A percentile compares a stretch with the other conserved stretches of the same genome.
phyloP scores from a whole-genome alignment of 1,140 invertebrate genomes.

The Drosophila ogumai region DNA sequence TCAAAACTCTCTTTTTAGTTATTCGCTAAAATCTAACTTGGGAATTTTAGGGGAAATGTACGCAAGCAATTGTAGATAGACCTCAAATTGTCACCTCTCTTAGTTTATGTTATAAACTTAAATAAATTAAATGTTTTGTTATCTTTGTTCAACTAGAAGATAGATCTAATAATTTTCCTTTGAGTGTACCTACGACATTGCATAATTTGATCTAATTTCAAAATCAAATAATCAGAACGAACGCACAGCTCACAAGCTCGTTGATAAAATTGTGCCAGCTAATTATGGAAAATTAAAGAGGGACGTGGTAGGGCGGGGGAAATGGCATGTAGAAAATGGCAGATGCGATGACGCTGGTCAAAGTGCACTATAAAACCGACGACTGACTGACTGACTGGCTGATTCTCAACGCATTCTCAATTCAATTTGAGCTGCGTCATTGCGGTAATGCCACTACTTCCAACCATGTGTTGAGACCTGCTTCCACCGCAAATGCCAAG shows the following conservation, averaged over 20 bases:
- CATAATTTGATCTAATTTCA: constrained; percentile 73
- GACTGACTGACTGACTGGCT: constrained; percentile 10
- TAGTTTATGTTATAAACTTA: background rate
- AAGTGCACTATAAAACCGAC: constrained; percentile 30
- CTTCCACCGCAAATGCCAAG: constrained; percentile 51
- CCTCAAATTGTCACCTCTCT: background rate
- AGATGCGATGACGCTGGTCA: constrained; percentile 26
- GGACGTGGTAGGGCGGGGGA: background rate
- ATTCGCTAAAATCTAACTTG: too few species aligned
- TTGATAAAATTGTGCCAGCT: constrained; percentile 65
- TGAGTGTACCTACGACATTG: constrained; percentile 12
- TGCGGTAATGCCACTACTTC: constrained; percentile 52
- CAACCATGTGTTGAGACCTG: constrained; percentile 3
- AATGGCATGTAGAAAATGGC: constrained; percentile 11
- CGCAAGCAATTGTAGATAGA: too few species aligned
- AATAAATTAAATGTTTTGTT: background rate
- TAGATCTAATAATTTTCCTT: background rate
- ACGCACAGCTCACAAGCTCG: constrained; percentile 13
- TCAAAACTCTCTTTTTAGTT: too few species aligned
- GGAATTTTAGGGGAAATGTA: too few species aligned
- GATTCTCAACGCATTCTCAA: constrained; percentile 34
- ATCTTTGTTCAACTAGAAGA: background rate
- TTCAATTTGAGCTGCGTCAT: constrained; percentile 72
- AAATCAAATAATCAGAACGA: constrained; percentile 58
- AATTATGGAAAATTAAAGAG: constrained; percentile 55